A percentile compares a stretch with the other conserved stretches of the same genome.
phyloP scores from a whole-genome alignment of 2,888 invertebrate genomes.

The Carabus problematicus region DNA sequence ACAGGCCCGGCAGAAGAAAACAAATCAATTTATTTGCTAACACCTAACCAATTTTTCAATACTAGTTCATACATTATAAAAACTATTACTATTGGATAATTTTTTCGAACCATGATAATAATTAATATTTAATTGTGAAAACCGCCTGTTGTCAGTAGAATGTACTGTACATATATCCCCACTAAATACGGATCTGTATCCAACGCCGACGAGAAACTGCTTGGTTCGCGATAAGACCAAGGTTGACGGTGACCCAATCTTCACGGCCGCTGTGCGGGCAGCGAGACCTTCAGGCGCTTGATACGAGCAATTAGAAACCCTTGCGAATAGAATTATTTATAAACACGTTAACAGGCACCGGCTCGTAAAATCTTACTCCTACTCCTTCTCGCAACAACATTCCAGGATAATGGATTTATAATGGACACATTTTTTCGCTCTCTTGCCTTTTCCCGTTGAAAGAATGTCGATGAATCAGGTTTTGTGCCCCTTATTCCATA shows the following conservation, averaged over 20 bases:
- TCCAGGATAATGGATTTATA: not conserved
- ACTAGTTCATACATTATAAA: not conserved
- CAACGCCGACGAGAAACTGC: not conserved
- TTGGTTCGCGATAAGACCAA: not conserved
- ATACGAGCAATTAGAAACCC: slow-evolving; percentile 16
- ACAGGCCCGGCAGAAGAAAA: not conserved
- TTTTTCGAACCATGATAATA: not conserved
- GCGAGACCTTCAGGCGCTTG: not conserved
- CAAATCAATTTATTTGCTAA: not conserved
- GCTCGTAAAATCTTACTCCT: too few species aligned
- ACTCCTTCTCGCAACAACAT: too few species aligned
- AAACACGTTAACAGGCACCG: slow-evolving; percentile 25
- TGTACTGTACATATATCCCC: not conserved
- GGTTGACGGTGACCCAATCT: not conserved
- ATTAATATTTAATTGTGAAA: slow-evolving; percentile 2
- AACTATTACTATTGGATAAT: not conserved
- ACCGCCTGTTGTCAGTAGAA: not conserved
- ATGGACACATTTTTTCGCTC: not conserved
- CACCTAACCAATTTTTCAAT: slow-evolving; percentile 12
- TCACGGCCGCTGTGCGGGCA: slow-evolving; percentile 1
- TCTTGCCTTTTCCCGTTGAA: not conserved
- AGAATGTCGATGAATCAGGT: not conserved
- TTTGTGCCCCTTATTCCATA: slow-evolving; percentile 3
- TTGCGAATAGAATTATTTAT: slow-evolving; percentile 21
- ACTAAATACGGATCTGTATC: slow-evolving; percentile 4